Evolutionary conservation across 2,797 vertebrate genomes (phyloP).

Genomic region (Crenichthys baileyi): DNA sequence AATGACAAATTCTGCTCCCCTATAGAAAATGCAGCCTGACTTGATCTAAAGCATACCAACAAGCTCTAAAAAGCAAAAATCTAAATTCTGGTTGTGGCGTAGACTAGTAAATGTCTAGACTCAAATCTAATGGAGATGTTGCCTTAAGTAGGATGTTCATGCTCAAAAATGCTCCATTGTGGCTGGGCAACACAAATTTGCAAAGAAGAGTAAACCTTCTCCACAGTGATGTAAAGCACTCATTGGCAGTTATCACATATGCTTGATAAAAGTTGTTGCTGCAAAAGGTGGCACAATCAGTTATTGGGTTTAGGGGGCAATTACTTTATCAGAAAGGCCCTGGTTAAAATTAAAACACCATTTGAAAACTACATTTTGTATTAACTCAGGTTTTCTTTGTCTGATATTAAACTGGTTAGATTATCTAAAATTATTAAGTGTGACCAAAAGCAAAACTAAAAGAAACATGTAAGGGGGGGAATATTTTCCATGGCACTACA

Average conservation of each 20-base stretch:
- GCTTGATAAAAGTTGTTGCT: neutral
- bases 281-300: neutral
- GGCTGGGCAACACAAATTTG: neutral
- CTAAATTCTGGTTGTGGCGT: neutral
- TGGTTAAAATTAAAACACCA: neutral
- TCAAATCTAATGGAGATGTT: neutral
- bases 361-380: neutral
- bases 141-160: neutral
- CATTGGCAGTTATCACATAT: neutral
- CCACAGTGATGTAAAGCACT: neutral
- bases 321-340: neutral
- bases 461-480: neutral
- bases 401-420: too few relatives aligned
- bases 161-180: neutral
- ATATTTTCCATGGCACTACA: neutral
- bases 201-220: neutral
- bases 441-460: neutral
- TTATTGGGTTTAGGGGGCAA: neutral
- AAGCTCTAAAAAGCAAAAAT: neutral
- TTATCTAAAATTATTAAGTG: neutral
- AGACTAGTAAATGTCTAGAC: neutral
- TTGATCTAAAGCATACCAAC: neutral
- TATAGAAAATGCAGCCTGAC: neutral
- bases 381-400: neutral
- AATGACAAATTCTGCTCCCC: neutral